Evolutionary conservation across 2,797 vertebrate species (phyloP), one percentile per base, ranked within the genome.

Genomic region (Epinephelus awoara): DNA sequence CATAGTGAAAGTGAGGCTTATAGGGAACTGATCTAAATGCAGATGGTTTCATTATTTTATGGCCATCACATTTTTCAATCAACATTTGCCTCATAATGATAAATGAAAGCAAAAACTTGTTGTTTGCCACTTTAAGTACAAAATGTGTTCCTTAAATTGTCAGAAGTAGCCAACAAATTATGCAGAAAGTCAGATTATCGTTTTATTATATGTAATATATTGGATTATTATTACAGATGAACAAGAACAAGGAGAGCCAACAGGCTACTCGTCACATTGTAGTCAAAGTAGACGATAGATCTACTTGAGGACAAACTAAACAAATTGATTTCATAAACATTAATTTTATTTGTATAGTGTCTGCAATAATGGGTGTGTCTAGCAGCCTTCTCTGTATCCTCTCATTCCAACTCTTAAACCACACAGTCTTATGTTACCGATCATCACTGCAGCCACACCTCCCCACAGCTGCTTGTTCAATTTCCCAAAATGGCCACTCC

Each of bases 401-500:
- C 11, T 44, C 50, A 15, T 15, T 29, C 3, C 0, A 18, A 29
- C 25, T 42, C 25, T 23, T 27, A 19, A 52, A 15, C 34, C 62
- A 5, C 3, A 6, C 55, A 14, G 25, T 23, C 44, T 7, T 75
- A 50, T 73, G 68, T 71, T 34, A 2, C 68, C 38, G 34, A 80
- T 79, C 75, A 79, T 75, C 72, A 44, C 50, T 3, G 52, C 70
- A 87, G 80, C 73, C 64, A 77, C 73, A 80, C 78, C 80, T 77
- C 66, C 0, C 47, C 79, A 88, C 93, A 93, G 89, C 91, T 93
- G 92, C 86, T 92, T 54, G 72, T 86, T 85, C 80, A 58, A 82
- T 90, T 88, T 86, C 80, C 86, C 78, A 88, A 91, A 86, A 94
- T 89, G 91, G 82, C 81, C 56, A 46, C 83, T 86, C 82, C 86